Conservation (phyloP, 2,797 vertebrate species). For the Sciaenops ocellatus region DNA sequence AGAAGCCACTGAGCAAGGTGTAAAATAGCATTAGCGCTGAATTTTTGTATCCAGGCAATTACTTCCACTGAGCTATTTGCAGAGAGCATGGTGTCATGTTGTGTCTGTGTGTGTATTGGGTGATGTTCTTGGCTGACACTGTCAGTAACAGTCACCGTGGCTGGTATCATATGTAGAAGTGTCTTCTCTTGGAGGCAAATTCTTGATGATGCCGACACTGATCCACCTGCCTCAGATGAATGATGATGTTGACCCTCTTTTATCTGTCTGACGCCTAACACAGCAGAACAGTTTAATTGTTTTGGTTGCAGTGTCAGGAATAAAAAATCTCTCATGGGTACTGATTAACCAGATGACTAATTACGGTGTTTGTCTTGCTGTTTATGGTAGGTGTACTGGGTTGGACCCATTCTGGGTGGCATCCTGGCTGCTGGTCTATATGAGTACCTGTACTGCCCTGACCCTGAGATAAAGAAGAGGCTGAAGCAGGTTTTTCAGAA, state of each 20-base stretch:
- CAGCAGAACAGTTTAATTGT: conserved; percentile 11
- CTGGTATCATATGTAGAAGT: conserved; percentile 27
- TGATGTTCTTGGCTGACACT: conserved; percentile 18
- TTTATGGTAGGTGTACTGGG: conserved; percentile 92
- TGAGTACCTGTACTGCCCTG: conserved; percentile 94
- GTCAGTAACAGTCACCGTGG: conserved; percentile 23
- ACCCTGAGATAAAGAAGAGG: conserved; percentile 87
- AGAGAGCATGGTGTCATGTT: conserved; percentile 25
- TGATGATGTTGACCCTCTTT: conserved; percentile 11
- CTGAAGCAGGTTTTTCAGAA: conserved; percentile 90
- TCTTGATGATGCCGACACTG: conserved; percentile 7
- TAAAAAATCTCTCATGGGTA: conserved; percentile 6
- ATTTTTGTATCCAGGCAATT: conserved; percentile 47
- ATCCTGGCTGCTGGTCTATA: conserved; percentile 92
- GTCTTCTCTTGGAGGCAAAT: conserved; percentile 13
- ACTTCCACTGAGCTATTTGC: conserved; percentile 43
- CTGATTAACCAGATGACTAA: conserved; percentile 22
- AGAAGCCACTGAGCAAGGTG: conserved; percentile 39
- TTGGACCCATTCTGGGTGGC: conserved; percentile 92
- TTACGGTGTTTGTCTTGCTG: conserved; percentile 17
- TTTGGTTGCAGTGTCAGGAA: neutral
- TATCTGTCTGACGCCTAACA: neutral
- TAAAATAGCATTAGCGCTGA: conserved; percentile 40
- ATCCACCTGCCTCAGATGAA: conserved; percentile 25
- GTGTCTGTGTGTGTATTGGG: conserved; percentile 15